phyloP scores from a whole-genome alignment of 2,888 invertebrate genomes.

The Endomychus coccineus region DNA sequence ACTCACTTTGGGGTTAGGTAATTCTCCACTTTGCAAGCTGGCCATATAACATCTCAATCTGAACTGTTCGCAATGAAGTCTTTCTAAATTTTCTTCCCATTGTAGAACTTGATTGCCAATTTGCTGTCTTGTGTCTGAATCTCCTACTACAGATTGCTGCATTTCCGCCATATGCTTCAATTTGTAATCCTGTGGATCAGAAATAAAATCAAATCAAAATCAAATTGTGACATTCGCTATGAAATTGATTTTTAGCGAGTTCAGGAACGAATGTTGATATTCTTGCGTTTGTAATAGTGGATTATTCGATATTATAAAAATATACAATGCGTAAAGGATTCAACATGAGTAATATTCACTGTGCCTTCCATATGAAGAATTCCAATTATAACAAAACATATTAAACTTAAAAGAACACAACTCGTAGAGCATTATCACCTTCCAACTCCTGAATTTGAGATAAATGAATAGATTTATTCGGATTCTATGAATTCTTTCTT shows the following conservation, averaged over 20 bases:
- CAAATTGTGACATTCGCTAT: slow-evolving; percentile 1
- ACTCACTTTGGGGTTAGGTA: slow-evolving; percentile 93
- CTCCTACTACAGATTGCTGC: slow-evolving; percentile 92
- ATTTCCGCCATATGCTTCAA: slow-evolving; percentile 98
- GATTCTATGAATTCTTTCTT: no score
- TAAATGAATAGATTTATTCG: no score
- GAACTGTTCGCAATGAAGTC: slow-evolving; percentile 94
- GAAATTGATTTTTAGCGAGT: not conserved
- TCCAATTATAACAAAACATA: no score
- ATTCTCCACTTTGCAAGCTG: slow-evolving; percentile 88
- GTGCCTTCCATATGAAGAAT: no score
- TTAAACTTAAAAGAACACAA: no score
- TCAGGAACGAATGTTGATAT: not conserved
- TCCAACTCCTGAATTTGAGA: no score
- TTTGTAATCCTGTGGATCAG: slow-evolving; percentile 75
- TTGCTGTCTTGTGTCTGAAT: slow-evolving; percentile 85
- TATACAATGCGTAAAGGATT: no score
- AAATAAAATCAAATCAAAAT: slow-evolving; percentile 9
- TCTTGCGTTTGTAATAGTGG: no score
- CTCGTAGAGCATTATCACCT: no score
- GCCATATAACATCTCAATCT: slow-evolving; percentile 95
- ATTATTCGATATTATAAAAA: no score
- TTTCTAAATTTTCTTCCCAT: slow-evolving; percentile 95
- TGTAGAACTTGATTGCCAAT: slow-evolving; percentile 88
- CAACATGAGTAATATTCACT: no score